Evolutionary conservation across 2,888 invertebrate species (phyloP).

Genomic region (Bombylius major): DNA sequence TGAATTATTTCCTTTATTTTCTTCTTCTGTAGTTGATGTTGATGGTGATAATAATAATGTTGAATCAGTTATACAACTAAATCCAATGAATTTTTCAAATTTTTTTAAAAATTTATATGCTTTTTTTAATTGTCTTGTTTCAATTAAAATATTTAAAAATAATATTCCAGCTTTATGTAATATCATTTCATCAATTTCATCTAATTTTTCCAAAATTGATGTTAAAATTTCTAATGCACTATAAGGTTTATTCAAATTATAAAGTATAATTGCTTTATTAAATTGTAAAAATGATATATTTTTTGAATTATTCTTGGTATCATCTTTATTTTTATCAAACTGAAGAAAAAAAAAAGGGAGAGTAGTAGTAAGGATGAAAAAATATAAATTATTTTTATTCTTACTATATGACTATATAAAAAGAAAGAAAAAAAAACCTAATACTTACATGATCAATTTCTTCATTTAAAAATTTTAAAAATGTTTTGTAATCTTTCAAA

Average conservation of each 20-base stretch:
- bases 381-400: not conserved
- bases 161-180: constrained; percentile 28
- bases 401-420: not conserved
- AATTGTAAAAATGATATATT: constrained; percentile 6
- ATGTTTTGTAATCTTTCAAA: constrained; percentile 57
- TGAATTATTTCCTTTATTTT: not conserved
- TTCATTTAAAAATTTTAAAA: constrained; percentile 52
- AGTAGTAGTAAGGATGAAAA: not conserved
- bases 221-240: constrained; percentile 28
- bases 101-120: constrained; percentile 30
- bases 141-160: constrained; percentile 28
- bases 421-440: not conserved
- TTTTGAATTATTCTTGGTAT: not conserved
- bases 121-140: constrained; percentile 31
- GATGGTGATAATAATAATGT: not conserved
- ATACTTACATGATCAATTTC: constrained; percentile 20
- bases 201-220: constrained; percentile 24
- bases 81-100: constrained; percentile 10
- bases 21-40: not conserved
- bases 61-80: no score
- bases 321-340: constrained; percentile 3
- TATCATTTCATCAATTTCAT: constrained; percentile 27
- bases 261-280: constrained; percentile 32
- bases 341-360: not conserved
- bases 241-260: constrained; percentile 30